Evolutionary conservation across 23 tunicate species (phyloP).

Genomic region (Aplidium turbinatum): DNA sequence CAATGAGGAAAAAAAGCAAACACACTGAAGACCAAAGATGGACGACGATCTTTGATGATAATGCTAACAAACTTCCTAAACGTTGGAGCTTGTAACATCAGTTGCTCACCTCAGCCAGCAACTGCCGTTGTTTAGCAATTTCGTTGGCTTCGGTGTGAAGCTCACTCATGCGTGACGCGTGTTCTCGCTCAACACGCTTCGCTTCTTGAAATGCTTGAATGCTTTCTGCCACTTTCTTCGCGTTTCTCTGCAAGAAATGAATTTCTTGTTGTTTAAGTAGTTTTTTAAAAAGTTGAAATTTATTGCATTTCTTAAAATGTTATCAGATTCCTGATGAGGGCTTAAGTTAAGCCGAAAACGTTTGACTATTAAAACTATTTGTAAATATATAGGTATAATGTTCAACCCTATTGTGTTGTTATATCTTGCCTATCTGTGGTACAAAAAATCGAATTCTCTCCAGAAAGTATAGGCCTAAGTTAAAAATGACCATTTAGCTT

Average conservation of each 20-base stretch:
- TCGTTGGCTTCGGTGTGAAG: constrained; percentile 57
- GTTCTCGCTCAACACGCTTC: constrained; percentile 46
- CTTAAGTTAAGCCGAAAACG: no score
- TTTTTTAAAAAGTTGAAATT: not conserved
- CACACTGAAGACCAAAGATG: not conserved
- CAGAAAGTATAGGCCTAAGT: no score
- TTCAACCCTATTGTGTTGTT: no score
- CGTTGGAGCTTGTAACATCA: no score
- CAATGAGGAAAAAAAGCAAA: no score
- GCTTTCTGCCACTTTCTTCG: constrained; percentile 34
- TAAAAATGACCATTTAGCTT: no score
- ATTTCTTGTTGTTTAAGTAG: not conserved
- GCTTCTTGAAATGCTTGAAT: constrained; percentile 44
- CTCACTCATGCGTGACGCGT: constrained; percentile 50
- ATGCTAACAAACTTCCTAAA: not conserved
- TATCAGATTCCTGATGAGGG: not conserved
- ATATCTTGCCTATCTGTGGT: no score
- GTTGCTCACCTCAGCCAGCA: constrained; percentile 63
- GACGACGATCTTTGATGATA: not conserved
- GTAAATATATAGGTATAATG: no score
- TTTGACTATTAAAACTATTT: no score
- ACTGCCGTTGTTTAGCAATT: constrained; percentile 63
- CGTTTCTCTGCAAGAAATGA: constrained; percentile 19
- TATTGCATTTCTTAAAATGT: not conserved
- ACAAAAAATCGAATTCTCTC: no score